Percentiles rank a stretch among this genome's conserved stretches.
Evolutionary conservation across 1,140 invertebrate genomes (phyloP).

Genomic region (fruit fly (Drosophila melanogaster)): DNA sequence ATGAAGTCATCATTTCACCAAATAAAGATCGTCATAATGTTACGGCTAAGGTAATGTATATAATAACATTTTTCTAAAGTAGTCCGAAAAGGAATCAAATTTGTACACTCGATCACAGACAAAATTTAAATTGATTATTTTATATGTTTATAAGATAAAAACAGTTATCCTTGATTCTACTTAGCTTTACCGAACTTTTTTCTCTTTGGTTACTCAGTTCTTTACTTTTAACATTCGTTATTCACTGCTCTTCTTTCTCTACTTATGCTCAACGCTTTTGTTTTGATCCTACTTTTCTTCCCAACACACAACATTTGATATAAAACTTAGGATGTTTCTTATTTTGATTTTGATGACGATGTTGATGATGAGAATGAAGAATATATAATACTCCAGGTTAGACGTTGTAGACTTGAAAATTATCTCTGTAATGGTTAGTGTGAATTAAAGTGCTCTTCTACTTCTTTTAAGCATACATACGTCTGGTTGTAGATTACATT

Average conservation of each 20-base stretch:
- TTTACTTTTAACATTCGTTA: slow-evolving; percentile 37
- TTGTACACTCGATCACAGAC: slow-evolving; percentile 15
- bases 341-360: slow-evolving; percentile 84
- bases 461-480: slow-evolving; percentile 3
- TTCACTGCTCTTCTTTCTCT: slow-evolving; percentile 32
- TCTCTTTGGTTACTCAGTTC: slow-evolving; percentile 29
- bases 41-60: slow-evolving; percentile 90
- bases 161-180: slow-evolving; percentile 30
- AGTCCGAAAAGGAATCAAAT: slow-evolving; percentile 20
- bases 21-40: slow-evolving; percentile 93
- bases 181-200: slow-evolving; percentile 32
- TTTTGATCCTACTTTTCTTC: slow-evolving; percentile 40
- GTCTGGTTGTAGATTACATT: neutral
- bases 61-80: slow-evolving; percentile 35
- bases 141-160: slow-evolving; percentile 30
- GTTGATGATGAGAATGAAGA: slow-evolving; percentile 80
- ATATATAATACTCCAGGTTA: slow-evolving; percentile 84
- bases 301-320: slow-evolving; percentile 20
- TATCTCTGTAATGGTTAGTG: slow-evolving; percentile 56
- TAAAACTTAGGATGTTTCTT: slow-evolving; percentile 70
- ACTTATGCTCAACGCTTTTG: slow-evolving; percentile 36
- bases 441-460: slow-evolving; percentile 33
- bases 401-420: slow-evolving; percentile 60
- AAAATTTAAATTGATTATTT: slow-evolving; percentile 28
- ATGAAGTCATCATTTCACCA: slow-evolving; percentile 95